Evolutionary conservation across 2,888 invertebrate species (phyloP), one percentile per base, ranked within the genome.

Genomic region (Spodoptera exigua): DNA sequence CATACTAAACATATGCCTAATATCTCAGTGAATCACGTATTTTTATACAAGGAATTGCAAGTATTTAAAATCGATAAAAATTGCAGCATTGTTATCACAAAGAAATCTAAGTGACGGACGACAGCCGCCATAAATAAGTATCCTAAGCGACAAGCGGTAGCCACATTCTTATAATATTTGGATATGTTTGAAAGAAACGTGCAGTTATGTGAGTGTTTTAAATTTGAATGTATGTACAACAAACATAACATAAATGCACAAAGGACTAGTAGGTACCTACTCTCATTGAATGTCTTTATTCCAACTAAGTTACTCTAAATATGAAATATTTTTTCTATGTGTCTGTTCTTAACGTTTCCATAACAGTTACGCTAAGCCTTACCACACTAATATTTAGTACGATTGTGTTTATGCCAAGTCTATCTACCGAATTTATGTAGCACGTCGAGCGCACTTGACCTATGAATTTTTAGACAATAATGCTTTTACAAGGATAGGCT

Each of bases 401-500:
- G 44, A 18, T 46, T 18, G 21, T 41, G 9, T 45, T 12, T 14
- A n/a, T 10, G 32, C 12, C 18, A 16, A 4, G 34, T 40, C 21
- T 48, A 7, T 35, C 34, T 46, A 32, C 27, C 18, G 14, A 10
- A 49, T 7, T 58, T 43, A 60, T 53, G 56, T 57, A 58, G 63
- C 52, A 59, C 54, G 21, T 18, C 52, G 63, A 61, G 44, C 74
- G 78, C 70, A 75, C 78, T 83, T 78, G 78, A 80, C 79, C 74
- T 69, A 68, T 66, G 54, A 64, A 68, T 74, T 76, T 63, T 27
- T 55, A 65, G 70, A 75, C 73, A 66, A 80, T 80, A 74, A 80
- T 78, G 81, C 64, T 73, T 60, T 74, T 68, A 76, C 65, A 77
- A 67, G 74, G 77, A 83, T 80, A 82, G 66, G 63, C 49, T 66